phyloP scores from a whole-genome alignment of 2,797 vertebrate species.

The Artibeus jamaicensis region DNA sequence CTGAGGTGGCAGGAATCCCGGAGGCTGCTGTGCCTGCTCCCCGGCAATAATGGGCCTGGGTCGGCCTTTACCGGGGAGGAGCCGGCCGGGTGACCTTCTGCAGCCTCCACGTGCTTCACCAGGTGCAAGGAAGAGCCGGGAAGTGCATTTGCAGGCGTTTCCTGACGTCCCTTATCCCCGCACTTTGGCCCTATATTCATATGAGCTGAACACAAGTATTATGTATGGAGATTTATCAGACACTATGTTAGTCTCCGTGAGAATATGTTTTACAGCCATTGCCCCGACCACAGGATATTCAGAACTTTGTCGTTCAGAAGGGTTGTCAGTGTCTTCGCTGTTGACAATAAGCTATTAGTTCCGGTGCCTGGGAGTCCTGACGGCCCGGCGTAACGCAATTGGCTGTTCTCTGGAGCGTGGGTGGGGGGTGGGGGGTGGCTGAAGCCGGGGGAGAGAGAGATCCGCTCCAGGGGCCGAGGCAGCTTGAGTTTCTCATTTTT shows the following conservation, averaged over 20 bases:
- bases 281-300: not conserved
- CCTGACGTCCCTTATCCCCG: not conserved
- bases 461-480: conserved; percentile 10
- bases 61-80: accelerated
- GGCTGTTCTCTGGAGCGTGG: not conserved
- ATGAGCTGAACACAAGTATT: not conserved
- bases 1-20: not conserved
- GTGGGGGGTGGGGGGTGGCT: accelerated
- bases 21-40: not conserved
- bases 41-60: not conserved
- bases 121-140: not conserved
- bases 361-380: not conserved
- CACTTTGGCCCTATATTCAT: not conserved
- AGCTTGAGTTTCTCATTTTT: not conserved
- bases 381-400: not conserved
- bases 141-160: not conserved
- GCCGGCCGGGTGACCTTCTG: accelerated
- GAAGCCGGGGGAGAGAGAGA: accelerated
- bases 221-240: not conserved
- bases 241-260: not conserved
- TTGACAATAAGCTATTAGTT: not conserved
- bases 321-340: not conserved
- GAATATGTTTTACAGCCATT: not conserved
- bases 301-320: accelerated
- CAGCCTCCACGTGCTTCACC: not conserved